Conservation (phyloP, 1,140 invertebrate species). For the Dysdera silvatica region DNA sequence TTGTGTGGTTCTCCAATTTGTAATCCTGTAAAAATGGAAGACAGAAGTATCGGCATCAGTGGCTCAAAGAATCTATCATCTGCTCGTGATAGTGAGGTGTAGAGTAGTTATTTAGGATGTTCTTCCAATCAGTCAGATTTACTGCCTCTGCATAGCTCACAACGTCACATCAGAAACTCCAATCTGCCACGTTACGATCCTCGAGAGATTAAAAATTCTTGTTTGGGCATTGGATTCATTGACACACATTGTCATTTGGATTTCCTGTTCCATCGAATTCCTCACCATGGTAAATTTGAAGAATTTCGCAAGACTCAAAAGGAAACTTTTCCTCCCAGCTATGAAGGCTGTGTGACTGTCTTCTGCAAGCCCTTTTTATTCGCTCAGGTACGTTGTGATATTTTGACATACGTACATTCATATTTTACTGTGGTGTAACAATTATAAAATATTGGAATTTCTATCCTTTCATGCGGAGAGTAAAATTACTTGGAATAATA, state of each 20-base stretch:
- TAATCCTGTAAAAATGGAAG: too few species aligned
- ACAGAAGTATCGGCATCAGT: too few species aligned
- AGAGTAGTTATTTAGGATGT: too few species aligned
- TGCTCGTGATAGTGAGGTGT: too few species aligned
- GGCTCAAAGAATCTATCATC: too few species aligned
- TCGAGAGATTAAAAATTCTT: too few species aligned
- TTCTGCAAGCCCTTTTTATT: slow-evolving; percentile 45
- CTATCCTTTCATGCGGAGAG: not conserved
- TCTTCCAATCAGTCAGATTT: too few species aligned
- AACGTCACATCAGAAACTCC: too few species aligned
- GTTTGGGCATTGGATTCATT: slow-evolving; percentile 36
- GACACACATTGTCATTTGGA: slow-evolving; percentile 48
- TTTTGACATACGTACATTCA: not conserved
- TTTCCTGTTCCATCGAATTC: slow-evolving; percentile 39
- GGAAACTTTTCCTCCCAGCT: slow-evolving; percentile 40
- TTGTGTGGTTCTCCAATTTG: too few species aligned
- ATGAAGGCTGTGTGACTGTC: slow-evolving; percentile 44
- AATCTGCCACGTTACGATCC: too few species aligned
- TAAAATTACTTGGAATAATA: not conserved
- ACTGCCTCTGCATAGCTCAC: too few species aligned
- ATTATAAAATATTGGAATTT: not conserved
- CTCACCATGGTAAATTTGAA: slow-evolving; percentile 33
- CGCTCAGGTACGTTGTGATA: slow-evolving; percentile 25
- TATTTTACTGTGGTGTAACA: not conserved
- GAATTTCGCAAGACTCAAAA: slow-evolving; percentile 35